Conservation (phyloP, 1,140 invertebrate species). For the Saccostrea glomerata region DNA sequence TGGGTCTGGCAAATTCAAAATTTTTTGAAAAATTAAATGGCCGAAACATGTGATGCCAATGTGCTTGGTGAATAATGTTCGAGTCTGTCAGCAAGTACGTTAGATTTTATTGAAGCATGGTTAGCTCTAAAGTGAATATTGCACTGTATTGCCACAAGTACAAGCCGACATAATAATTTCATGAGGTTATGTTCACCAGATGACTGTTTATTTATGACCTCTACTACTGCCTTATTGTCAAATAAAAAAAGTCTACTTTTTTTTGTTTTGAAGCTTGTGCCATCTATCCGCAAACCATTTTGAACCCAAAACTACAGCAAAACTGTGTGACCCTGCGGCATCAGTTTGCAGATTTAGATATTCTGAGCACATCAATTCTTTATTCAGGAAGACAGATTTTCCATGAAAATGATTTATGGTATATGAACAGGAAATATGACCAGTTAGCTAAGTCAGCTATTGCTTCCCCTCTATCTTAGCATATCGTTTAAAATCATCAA, state of each 20-base stretch:
- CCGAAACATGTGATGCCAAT: slow-evolving; percentile 46
- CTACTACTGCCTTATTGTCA: no score
- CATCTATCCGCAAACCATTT: neutral
- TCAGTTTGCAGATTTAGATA: slow-evolving; percentile 42
- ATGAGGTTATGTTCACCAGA: no score
- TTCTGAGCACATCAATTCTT: slow-evolving; percentile 33
- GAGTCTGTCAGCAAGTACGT: slow-evolving; percentile 52
- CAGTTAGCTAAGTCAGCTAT: neutral
- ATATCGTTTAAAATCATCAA: slow-evolving; percentile 49
- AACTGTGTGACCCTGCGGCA: slow-evolving; percentile 34
- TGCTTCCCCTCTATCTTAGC: slow-evolving; percentile 38
- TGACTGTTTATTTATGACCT: no score
- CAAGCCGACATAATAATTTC: no score
- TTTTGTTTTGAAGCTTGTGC: no score
- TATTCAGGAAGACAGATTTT: slow-evolving; percentile 33
- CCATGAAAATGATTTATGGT: slow-evolving; percentile 42
- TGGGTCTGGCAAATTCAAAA: slow-evolving; percentile 17
- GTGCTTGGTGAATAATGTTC: slow-evolving; percentile 48
- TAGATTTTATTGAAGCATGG: neutral
- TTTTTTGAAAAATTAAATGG: slow-evolving; percentile 43
- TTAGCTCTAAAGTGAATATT: no score
- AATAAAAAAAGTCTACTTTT: no score
- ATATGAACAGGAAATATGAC: slow-evolving; percentile 41
- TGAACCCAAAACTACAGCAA: slow-evolving; percentile 37
- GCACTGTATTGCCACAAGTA: no score